These are phyloP conservation scores for Caenorhabditis auriculariae DNA, from an alignment of 2,888 invertebrate species.

Conservation along the genomic window DNA sequence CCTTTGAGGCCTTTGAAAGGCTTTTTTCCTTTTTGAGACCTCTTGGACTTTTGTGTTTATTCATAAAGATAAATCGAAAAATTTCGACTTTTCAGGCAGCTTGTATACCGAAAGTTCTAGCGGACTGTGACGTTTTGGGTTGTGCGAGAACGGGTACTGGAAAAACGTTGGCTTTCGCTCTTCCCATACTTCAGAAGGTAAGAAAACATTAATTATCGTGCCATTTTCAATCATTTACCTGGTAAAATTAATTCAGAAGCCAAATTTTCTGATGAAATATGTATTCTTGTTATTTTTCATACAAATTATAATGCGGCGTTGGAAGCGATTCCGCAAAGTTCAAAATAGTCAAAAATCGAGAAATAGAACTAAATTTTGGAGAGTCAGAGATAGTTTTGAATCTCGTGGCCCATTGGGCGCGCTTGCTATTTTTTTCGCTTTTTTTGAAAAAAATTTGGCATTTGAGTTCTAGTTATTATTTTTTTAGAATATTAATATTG, in stretches of 20 bases:
- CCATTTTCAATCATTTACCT: too few species aligned
- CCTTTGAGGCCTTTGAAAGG: too few species aligned
- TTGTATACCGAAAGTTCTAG: slow-evolving; percentile 63
- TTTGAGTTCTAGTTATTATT: not conserved
- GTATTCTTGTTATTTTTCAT: too few species aligned
- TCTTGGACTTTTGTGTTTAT: too few species aligned
- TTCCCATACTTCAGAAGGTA: slow-evolving; percentile 58
- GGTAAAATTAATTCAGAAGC: too few species aligned
- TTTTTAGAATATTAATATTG: too few species aligned
- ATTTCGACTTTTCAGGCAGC: slow-evolving; percentile 47
- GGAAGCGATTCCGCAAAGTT: too few species aligned
- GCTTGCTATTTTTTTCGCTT: not conserved
- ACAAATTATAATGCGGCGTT: too few species aligned
- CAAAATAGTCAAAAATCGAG: not conserved
- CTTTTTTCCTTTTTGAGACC: too few species aligned
- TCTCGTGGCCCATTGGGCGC: not conserved
- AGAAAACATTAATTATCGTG: not conserved
- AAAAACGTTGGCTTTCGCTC: slow-evolving; percentile 93
- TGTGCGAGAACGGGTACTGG: slow-evolving; percentile 97
- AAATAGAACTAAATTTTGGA: not conserved
- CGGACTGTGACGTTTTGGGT: slow-evolving; percentile 81
- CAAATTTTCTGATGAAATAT: too few species aligned
- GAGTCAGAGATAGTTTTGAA: too few species aligned
- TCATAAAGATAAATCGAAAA: too few species aligned
- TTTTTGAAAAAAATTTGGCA: not conserved